Evolutionary conservation across 2,888 invertebrate genomes (phyloP), one percentile per base, ranked within the genome.

Genomic region (Copidosoma aretas): DNA sequence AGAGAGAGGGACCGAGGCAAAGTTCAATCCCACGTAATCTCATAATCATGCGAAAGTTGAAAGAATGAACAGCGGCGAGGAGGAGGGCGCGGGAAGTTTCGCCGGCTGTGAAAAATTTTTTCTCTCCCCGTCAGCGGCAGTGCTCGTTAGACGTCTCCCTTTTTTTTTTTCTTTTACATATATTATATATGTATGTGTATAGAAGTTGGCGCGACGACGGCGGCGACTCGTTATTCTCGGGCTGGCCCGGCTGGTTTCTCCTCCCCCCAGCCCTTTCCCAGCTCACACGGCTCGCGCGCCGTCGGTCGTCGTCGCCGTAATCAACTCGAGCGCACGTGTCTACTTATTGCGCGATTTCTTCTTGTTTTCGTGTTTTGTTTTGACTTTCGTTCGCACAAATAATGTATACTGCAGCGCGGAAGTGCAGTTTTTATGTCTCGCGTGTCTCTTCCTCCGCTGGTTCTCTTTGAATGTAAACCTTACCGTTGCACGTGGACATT

Each of bases 1-100:
- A 17, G 32, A 14, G 21, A 8, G n/a, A 39, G 41, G 67, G 32
- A 10, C 22, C 43, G 39, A 60, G 57, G 64, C 64, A 64, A 64
- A 67, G 69, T 67, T 67, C 67, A 67, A 71, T 69, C 64, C 64
- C 71, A 56, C 71, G 68, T 71, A 68, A 68, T 71, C 71, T 68
- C 65, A 60, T 68, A 68, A 71, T 71, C 71, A 66, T 66, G 66
- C 71, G 63, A 64, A 68, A 71, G 68, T 71, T 68, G 65, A 66
- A 71, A 68, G 62, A 64, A 66, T 32, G 68, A 64, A 39, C 53
- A 43, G 56, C 32, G 39, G 54, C 41, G 53, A 32, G 68, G n/a
- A 14, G 25, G 43, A 24, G 56, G 19, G 62, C 15, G 8, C 43
- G 39, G 17, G 32, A 61, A 70, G 54, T 67, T 64, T 67, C 56